A percentile compares a stretch with the other conserved stretches of the same genome.
These are phyloP conservation scores for Leistus spinibarbis DNA, from an alignment of 2,888 invertebrate species.

Conservation along the genomic window DNA sequence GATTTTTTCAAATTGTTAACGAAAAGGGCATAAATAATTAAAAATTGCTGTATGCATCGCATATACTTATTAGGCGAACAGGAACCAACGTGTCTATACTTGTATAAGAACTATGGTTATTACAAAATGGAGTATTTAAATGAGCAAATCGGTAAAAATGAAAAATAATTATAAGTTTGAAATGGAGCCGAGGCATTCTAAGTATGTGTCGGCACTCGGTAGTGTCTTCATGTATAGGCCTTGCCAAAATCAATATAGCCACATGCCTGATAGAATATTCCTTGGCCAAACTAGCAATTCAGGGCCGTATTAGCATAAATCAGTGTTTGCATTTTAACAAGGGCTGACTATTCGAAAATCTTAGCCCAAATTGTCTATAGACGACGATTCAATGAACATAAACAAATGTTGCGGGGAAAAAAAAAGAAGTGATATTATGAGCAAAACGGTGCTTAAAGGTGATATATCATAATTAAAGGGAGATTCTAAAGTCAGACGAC, in stretches of 20 bases:
- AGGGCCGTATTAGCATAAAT: not conserved
- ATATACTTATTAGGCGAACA: not conserved
- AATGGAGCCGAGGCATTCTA: too few relatives aligned
- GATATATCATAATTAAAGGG: conserved; percentile 33
- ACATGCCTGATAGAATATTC: conserved; percentile 28
- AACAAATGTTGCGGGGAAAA: too few relatives aligned
- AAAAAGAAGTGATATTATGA: too few relatives aligned
- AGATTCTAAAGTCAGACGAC: conserved; percentile 5
- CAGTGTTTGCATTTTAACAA: not conserved
- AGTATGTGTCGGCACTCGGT: not conserved
- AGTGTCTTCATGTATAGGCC: conserved; percentile 1
- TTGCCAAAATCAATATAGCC: conserved; percentile 11
- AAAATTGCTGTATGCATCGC: too few relatives aligned
- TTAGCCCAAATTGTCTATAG: too few relatives aligned
- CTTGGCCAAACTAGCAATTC: not conserved
- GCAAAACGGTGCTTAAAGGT: conserved; percentile 15
- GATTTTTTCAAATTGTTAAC: too few relatives aligned
- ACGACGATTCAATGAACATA: too few relatives aligned
- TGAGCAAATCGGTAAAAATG: too few relatives aligned
- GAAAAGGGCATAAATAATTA: too few relatives aligned
- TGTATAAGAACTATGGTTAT: not conserved
- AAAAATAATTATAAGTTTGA: too few relatives aligned
- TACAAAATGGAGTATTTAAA: not conserved
- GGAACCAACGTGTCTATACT: not conserved
- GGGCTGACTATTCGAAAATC: too few relatives aligned